phyloP scores from a whole-genome alignment of 92 coral and sea anemone genomes.

The Zoanthus solanderi region DNA sequence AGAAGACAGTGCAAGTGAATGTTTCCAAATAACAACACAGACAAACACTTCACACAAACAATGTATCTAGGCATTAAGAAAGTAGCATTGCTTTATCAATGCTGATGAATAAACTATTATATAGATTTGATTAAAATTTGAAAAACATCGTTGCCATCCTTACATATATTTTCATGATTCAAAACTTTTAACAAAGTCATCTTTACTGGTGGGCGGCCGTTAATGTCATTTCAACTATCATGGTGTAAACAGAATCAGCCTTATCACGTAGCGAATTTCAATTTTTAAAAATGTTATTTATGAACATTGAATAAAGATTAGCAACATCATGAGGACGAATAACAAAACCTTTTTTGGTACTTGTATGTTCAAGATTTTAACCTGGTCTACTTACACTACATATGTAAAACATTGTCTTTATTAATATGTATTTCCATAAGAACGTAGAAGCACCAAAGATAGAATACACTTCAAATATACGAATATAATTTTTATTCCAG shows the following conservation, averaged over 20 bases:
- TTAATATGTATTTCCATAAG: not conserved
- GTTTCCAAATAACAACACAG: too few species aligned
- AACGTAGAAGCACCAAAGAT: too few species aligned
- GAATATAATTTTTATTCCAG: too few species aligned
- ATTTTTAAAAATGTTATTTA: too few species aligned
- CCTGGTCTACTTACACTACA: too few species aligned
- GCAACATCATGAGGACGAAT: too few species aligned
- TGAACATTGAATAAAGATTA: too few species aligned
- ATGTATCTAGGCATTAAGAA: not conserved
- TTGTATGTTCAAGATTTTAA: too few species aligned
- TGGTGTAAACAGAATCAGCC: not conserved
- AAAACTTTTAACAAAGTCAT: not conserved
- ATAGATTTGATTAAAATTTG: not conserved
- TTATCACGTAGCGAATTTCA: not conserved
- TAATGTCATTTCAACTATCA: not conserved
- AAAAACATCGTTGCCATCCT: conserved; percentile 2
- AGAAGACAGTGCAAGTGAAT: too few species aligned
- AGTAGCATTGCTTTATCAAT: not conserved
- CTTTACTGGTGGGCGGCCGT: not conserved
- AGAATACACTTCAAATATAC: too few species aligned
- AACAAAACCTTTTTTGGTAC: too few species aligned
- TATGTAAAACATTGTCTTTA: not conserved
- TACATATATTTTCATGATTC: not conserved
- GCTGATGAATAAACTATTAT: not conserved
- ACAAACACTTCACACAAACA: not conserved